A percentile compares a stretch with the other conserved stretches of the same genome.
phyloP scores from a whole-genome alignment of 2,797 vertebrate species.

The Pipistrellus pygmaeus region DNA sequence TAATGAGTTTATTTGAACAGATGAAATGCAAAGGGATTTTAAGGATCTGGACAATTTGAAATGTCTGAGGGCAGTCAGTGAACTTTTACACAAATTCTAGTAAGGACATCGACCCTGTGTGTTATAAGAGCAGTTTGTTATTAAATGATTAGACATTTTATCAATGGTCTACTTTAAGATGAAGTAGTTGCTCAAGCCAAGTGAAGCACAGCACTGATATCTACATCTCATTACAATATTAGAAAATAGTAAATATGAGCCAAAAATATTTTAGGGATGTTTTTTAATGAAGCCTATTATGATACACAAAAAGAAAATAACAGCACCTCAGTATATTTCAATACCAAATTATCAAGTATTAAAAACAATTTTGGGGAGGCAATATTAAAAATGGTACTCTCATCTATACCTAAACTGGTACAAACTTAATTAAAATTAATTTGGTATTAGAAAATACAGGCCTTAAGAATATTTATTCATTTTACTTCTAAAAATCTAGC shows the following conservation, averaged over 20 bases:
- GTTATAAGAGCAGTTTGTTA: neutral
- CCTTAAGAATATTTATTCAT: neutral
- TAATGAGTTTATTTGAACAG: neutral
- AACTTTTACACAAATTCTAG: conserved; percentile 58
- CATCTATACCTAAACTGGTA: neutral
- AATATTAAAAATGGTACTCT: neutral
- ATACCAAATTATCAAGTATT: neutral
- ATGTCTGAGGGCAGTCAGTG: conserved; percentile 39
- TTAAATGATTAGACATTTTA: neutral
- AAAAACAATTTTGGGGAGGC: neutral
- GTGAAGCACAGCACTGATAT: neutral
- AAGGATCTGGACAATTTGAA: neutral
- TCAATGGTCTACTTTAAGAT: neutral
- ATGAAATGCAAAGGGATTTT: neutral
- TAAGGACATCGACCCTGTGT: neutral
- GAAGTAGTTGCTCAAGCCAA: conserved; percentile 4
- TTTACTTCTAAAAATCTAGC: neutral
- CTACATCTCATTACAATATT: neutral
- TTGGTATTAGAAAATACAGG: conserved; percentile 10
- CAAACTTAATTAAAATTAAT: conserved; percentile 33
- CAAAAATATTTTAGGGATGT: neutral
- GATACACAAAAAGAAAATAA: neutral
- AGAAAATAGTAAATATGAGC: conserved; percentile 42
- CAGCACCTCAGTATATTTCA: neutral
- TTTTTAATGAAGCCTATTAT: conserved; percentile 4